Conservation (phyloP, 2,113 vertebrate species). For the Xiphorhynchus elegans region DNA sequence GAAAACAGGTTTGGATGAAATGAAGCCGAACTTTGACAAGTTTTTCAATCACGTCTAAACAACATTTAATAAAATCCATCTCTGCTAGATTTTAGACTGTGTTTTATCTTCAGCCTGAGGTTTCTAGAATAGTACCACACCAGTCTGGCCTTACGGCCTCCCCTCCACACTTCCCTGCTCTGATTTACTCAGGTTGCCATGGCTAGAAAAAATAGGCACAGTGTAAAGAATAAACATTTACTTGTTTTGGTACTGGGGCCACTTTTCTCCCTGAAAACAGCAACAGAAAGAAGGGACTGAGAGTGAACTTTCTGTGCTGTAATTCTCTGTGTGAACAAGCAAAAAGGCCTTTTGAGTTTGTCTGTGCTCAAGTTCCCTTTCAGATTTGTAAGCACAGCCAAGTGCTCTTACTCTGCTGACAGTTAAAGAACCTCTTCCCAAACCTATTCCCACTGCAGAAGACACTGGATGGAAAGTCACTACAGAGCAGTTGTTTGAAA, state of each 20-base stretch:
- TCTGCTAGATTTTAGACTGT: background rate
- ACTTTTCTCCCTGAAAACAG: background rate
- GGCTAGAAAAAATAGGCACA: background rate
- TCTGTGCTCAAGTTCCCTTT: background rate
- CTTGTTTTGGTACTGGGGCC: background rate
- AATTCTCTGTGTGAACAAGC: background rate
- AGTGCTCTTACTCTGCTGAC: background rate
- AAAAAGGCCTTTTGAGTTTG: background rate
- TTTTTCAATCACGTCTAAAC: background rate
- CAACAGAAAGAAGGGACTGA: background rate
- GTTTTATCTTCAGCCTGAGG: background rate
- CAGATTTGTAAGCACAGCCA: background rate
- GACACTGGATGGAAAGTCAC: conserved; percentile 16
- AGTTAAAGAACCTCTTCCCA: background rate
- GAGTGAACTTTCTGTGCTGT: background rate
- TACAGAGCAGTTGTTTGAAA: background rate
- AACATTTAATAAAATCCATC: background rate
- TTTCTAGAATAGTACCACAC: background rate
- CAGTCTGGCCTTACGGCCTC: background rate
- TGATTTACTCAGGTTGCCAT: background rate
- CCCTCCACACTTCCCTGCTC: background rate
- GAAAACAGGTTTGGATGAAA: background rate
- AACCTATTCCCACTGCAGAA: background rate
- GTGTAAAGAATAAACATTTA: background rate
- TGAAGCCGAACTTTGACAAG: background rate